These are phyloP conservation scores for Zoanthus gigantus DNA, from an alignment of 92 coral and sea anemone species.

Conservation along the genomic window DNA sequence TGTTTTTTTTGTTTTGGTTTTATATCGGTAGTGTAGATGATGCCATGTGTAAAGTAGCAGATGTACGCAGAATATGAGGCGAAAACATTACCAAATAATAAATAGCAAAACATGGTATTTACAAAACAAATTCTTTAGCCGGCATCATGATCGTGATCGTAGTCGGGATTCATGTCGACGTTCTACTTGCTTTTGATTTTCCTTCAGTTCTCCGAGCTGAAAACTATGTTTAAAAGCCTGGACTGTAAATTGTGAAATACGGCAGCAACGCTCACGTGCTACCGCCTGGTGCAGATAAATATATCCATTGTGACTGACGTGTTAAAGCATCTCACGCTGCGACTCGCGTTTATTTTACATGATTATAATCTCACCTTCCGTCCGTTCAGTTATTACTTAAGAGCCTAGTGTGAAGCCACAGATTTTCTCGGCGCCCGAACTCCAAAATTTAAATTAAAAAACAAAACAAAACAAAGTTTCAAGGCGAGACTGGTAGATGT, in stretches of 20 bases:
- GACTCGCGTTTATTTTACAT: conserved; percentile 34
- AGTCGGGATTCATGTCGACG: conserved; percentile 29
- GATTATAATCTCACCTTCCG: conserved; percentile 23
- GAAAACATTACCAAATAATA: conserved; percentile 36
- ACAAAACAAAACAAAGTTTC: too few species aligned
- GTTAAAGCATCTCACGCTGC: conserved; percentile 36
- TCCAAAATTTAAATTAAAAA: too few species aligned
- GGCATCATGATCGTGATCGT: conserved; percentile 34
- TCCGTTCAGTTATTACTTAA: conserved; percentile 6
- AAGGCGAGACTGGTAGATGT: too few species aligned
- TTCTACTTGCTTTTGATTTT: conserved; percentile 40
- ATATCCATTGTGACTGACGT: conserved; percentile 32
- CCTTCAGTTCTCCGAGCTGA: conserved; percentile 38
- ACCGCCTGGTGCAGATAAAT: conserved; percentile 33
- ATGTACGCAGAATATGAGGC: conserved; percentile 53
- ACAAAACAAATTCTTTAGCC: conserved; percentile 31
- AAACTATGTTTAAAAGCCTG: conserved; percentile 32
- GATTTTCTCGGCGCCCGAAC: too few species aligned
- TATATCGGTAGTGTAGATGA: conserved; percentile 50
- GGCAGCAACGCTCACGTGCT: conserved; percentile 40
- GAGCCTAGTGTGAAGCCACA: conserved; percentile 20
- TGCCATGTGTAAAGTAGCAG: conserved; percentile 49
- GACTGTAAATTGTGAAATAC: conserved; percentile 37
- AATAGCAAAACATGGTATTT: conserved; percentile 8
- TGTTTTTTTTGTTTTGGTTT: too few species aligned